Percentiles rank a stretch among this genome's conserved stretches.
phyloP scores from a whole-genome alignment of 2,888 invertebrate species.

The Tetramorium bicarinatum region DNA sequence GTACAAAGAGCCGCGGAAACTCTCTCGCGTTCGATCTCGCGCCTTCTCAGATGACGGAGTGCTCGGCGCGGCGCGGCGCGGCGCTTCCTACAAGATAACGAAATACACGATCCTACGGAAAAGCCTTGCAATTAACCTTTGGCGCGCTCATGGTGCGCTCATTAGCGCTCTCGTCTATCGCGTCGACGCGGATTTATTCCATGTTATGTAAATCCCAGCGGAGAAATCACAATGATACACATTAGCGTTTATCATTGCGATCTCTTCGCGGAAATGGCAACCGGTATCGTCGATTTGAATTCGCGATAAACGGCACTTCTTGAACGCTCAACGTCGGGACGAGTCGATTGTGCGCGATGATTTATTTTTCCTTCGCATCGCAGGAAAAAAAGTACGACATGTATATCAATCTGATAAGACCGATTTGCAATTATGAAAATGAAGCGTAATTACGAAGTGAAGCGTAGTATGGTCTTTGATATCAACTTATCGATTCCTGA shows the following conservation, averaged over 20 bases:
- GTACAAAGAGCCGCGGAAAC: slow-evolving; percentile 1
- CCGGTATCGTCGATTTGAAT: slow-evolving; percentile 24
- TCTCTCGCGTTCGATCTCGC: slow-evolving; percentile 34
- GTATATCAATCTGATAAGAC: slow-evolving; percentile 15
- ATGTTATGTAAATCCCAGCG: slow-evolving; percentile 40
- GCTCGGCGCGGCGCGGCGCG: neutral
- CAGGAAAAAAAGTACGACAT: neutral
- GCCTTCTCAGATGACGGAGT: slow-evolving; percentile 16
- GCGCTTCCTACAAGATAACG: slow-evolving; percentile 38
- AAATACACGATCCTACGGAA: neutral
- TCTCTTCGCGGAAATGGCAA: slow-evolving; percentile 30
- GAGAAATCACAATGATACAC: slow-evolving; percentile 33
- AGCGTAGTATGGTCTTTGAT: slow-evolving; percentile 3
- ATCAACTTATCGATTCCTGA: slow-evolving; percentile 32
- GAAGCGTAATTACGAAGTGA: neutral
- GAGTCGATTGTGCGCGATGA: neutral
- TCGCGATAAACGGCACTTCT: slow-evolving; percentile 33
- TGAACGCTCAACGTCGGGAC: neutral
- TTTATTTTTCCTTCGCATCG: neutral
- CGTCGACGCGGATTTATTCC: slow-evolving; percentile 15
- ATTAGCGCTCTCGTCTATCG: slow-evolving; percentile 8
- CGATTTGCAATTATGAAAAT: slow-evolving; percentile 4
- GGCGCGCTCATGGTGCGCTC: neutral
- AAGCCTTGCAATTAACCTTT: slow-evolving; percentile 44
- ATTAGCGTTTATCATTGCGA: slow-evolving; percentile 12